Base-by-base conservation (phyloP, 2,888 invertebrate genomes). In the Strigamia maritima region DNA sequence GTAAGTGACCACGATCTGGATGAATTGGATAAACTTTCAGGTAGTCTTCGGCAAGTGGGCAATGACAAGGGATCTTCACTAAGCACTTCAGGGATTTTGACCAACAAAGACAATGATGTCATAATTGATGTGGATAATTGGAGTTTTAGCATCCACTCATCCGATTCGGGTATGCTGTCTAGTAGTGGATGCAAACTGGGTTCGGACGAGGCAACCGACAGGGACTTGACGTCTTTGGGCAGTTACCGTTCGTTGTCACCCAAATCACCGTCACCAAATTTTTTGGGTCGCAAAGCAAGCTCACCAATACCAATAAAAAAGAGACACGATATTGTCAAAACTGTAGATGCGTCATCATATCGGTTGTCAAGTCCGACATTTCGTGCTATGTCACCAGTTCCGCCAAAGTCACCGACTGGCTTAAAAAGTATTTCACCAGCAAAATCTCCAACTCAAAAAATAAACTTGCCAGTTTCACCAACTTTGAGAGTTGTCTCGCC, bases 1-100 rank as follows among this genome's bases (percentile, higher is more conserved):
- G 90, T 93, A 82, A 92, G 91, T 85, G 93, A 93, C 86, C 91
- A 92, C 85, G 93, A 93, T 86, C 87, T 93, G 83, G 92, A 91
- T 82, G 92, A 93, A 87, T 89, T 93, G 86, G 93, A 93, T 88
- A 89, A 91, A 85, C 86, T 93, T 84, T 92, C 92, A 85, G 90
- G 89, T 82, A 92, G 92, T 87, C 88, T 93, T 84, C 91, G 92
- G 83, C 91, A 92, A 87, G 93, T 70, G 76, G 79, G 77, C 70
- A 28, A 70, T 70, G 70, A 24, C 28, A 70, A 70, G 28, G 28
- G 70, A 24, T 24, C 70, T 26, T 80, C 80, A 90, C 90, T 82
- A 90, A 91, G 82, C 92, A 91, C 83, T 88, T 89, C 0, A 91
- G 28, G 26, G 70, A 70, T 70, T 24, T 28, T 24, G 24, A 22